These are phyloP conservation scores for Hemibagrus wyckioides DNA, from an alignment of 2,113 vertebrate genomes.

Conservation along the genomic window DNA sequence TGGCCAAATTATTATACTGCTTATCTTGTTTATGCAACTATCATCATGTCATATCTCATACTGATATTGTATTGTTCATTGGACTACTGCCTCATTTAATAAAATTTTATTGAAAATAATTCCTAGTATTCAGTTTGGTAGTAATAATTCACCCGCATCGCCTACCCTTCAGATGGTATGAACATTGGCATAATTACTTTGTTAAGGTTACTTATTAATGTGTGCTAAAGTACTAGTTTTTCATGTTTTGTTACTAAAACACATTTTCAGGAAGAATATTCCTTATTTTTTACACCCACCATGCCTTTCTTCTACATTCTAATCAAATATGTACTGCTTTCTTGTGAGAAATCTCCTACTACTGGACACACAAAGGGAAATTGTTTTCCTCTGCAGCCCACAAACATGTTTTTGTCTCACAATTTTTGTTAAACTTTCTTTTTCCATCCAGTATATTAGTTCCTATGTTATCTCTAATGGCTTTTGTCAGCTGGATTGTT, in stretches of 20 bases:
- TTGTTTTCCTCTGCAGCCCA: neutral
- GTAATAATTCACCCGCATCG: neutral
- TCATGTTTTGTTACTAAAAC: neutral
- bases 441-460: neutral
- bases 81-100: neutral
- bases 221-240: neutral
- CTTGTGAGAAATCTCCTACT: neutral
- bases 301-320: neutral
- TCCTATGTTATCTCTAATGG: slow-evolving; percentile 2
- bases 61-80: neutral
- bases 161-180: neutral
- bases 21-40: neutral
- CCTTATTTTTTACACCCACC: neutral
- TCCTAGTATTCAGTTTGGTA: neutral
- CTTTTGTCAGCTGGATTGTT: neutral
- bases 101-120: neutral
- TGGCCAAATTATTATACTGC: neutral
- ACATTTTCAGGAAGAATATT: neutral
- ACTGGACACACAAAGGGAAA: neutral
- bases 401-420: no score
- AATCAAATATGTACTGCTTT: neutral
- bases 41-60: neutral
- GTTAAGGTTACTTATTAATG: neutral
- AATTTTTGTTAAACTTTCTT: neutral
- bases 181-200: neutral